Percentiles rank a stretch among this genome's conserved stretches.
phyloP scores from a whole-genome alignment of 2,797 vertebrate genomes.

The Pangasius krempfi region DNA sequence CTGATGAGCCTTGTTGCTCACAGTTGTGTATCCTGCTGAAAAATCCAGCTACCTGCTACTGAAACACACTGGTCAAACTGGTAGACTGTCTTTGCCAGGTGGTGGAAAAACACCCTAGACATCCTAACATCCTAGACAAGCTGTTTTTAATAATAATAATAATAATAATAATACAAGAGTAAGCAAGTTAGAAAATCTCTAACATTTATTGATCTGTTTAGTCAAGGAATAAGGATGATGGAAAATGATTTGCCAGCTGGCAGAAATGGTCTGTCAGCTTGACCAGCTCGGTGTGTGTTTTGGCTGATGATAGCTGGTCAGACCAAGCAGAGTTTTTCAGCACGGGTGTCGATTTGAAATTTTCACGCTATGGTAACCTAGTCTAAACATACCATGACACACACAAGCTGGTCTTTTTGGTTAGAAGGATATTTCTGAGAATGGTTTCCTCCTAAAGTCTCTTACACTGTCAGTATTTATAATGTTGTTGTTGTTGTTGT shows the following conservation, averaged over 20 bases:
- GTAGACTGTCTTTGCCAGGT: not conserved
- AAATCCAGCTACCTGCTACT: not conserved
- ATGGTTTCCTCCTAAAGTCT: no score
- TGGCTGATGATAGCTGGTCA: not conserved
- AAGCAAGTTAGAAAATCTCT: not conserved
- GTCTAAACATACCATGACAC: not conserved
- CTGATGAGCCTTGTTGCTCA: not conserved
- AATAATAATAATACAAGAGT: not conserved
- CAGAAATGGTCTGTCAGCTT: not conserved
- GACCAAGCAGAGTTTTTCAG: not conserved
- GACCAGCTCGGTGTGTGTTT: constrained; percentile 1
- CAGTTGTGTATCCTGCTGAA: not conserved
- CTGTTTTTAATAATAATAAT: not conserved
- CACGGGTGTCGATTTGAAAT: not conserved
- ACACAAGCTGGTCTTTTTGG: not conserved
- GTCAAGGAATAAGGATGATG: not conserved
- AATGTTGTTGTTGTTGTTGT: not conserved
- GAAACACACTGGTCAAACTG: not conserved
- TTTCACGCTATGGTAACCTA: not conserved
- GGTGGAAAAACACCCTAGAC: no score
- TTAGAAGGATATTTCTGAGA: not conserved
- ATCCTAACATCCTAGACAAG: not conserved
- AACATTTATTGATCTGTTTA: not conserved
- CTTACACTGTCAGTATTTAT: not conserved
- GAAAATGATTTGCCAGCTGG: not conserved